Base-by-base conservation (phyloP, 2,113 vertebrate species). In the Mirza zaza region DNA sequence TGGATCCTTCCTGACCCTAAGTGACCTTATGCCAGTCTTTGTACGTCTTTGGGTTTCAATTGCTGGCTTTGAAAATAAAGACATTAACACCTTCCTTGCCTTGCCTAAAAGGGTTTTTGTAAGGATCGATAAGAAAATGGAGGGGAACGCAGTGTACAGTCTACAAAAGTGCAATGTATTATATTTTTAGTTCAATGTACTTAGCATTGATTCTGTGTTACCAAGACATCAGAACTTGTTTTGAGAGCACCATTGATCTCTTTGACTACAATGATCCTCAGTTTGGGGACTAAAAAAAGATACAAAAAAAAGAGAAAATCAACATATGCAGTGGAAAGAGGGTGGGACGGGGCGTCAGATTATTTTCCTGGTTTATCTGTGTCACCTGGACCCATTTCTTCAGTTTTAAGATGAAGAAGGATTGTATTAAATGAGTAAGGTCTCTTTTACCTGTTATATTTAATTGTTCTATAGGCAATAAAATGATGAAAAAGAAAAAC, bases 301-400 rank as follows among this genome's bases (percentile, higher is more conserved):
- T 21, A 27, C 9, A 57, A 8, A 57, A 57, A 57, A 8, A 21
- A 83, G n/a, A 57, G 34, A 25, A 17, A 75, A 6, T 25, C 12
- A 91, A 29, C 45, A 12, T 52, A n/a, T 92, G 20, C 9, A 18
- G 27, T 45, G 82, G 20, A 21, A 89, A 55, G 34, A 82, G 59
- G 11, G 2, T 71, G 68, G 50, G 25, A 85, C 13, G 71, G n/a
- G 14, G 17, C 27, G 6, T 48, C 55, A 65, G 50, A 50, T 91
- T 86, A n/a, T 91, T 80, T 94, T 91, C 86, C 67, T 96, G 68
- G 5, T 93, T 57, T 68, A 52, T 77, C 6, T 88, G 45, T 48
- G 48, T 92, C 50, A 45, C 7, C 2, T 68, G 32, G 5, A 42
- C 29, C 55, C 59, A 25, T 86, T 75, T 87, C 34, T 97, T 96